Evolutionary conservation across 35 echinoderm and acorn worm genomes (phyloP).

Genomic region (Chiridota heheva): DNA sequence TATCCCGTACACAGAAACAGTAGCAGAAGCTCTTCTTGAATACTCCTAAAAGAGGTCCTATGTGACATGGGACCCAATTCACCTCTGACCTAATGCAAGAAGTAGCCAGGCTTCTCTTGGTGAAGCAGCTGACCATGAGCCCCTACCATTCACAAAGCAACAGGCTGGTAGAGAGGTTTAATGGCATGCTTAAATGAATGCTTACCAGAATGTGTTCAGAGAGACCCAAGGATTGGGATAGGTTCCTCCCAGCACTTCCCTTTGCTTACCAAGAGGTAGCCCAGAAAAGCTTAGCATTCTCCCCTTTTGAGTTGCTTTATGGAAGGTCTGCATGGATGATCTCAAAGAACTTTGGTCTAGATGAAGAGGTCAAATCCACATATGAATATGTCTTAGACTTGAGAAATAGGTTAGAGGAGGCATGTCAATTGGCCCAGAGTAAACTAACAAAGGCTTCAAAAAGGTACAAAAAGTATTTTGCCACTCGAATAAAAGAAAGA

Average conservation of each 20-base stretch:
- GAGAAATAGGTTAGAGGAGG: slow-evolving; percentile 17
- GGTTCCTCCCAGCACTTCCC: no score
- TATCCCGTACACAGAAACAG: slow-evolving; percentile 10
- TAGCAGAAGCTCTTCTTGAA: slow-evolving; percentile 34
- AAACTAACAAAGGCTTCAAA: slow-evolving; percentile 3
- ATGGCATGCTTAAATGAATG: no score
- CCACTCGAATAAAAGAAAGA: slow-evolving; percentile 9
- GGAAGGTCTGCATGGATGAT: not conserved
- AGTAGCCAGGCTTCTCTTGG: not conserved
- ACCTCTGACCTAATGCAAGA: slow-evolving; percentile 20
- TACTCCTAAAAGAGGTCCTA: slow-evolving; percentile 9
- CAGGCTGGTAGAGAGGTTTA: no score
- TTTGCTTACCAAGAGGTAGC: no score
- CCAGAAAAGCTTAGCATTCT: not conserved
- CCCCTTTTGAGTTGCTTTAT: not conserved
- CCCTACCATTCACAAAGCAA: not conserved
- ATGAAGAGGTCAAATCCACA: slow-evolving; percentile 14
- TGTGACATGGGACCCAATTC: not conserved
- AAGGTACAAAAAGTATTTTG: slow-evolving; percentile 31
- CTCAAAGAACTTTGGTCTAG: not conserved
- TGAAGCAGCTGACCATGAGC: not conserved
- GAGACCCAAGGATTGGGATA: no score
- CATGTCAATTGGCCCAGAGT: slow-evolving; percentile 23
- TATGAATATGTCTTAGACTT: slow-evolving; percentile 39
- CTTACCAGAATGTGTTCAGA: no score